Conservation (phyloP, 2,113 vertebrate genomes). For the Platycercus adscitus region DNA sequence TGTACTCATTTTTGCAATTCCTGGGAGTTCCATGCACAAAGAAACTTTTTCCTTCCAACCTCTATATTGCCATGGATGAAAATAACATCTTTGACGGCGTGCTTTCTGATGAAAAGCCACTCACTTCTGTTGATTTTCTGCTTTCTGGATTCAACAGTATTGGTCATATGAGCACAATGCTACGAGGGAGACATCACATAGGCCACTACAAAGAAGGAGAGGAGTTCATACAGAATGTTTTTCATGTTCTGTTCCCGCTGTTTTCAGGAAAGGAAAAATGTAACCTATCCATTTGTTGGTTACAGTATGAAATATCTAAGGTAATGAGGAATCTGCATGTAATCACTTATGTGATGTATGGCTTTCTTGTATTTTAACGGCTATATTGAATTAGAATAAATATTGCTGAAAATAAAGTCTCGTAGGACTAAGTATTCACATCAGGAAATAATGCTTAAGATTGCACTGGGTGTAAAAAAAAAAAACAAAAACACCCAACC, state of each 20-base stretch:
- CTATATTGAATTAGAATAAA: neutral
- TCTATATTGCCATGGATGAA: slow-evolving; percentile 85
- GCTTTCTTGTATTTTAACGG: neutral
- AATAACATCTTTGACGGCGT: slow-evolving; percentile 76
- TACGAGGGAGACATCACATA: slow-evolving; percentile 61
- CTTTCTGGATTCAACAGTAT: slow-evolving; percentile 78
- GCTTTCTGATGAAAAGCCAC: slow-evolving; percentile 69
- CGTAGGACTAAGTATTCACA: neutral
- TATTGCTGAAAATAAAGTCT: neutral
- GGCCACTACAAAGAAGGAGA: slow-evolving; percentile 88
- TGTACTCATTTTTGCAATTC: slow-evolving; percentile 88
- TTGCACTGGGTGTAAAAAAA: neutral
- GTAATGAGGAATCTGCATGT: slow-evolving; percentile 64
- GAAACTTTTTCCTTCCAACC: slow-evolving; percentile 65
- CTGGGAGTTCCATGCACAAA: slow-evolving; percentile 84
- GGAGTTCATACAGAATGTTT: slow-evolving; percentile 85
- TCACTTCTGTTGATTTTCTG: slow-evolving; percentile 74
- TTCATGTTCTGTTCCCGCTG: slow-evolving; percentile 78
- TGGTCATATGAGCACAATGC: slow-evolving; percentile 82
- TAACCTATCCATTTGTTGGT: slow-evolving; percentile 80
- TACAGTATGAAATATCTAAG: slow-evolving; percentile 93
- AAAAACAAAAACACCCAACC: neutral
- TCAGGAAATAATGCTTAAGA: neutral
- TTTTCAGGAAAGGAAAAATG: slow-evolving; percentile 78
- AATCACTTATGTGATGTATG: neutral